Evolutionary conservation across 2,888 invertebrate species (phyloP), one percentile per base, ranked within the genome.

Genomic region (Epistrophe grossulariae): DNA sequence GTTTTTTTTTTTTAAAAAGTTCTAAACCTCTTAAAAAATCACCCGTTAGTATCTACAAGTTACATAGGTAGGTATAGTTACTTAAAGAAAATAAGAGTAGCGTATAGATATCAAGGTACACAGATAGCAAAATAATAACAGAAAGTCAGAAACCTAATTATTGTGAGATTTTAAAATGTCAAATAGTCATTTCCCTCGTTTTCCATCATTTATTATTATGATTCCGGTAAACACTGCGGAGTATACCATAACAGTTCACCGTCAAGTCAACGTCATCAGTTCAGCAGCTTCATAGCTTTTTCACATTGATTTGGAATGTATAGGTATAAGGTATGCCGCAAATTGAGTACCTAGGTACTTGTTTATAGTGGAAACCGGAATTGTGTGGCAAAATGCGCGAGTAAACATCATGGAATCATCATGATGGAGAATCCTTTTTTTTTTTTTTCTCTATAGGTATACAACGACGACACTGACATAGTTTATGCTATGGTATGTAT

Each of bases 111-210:
- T 24, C 3, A n/a, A n/a, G 24, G 24, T 24, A 24, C 3, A 24
- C 24, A 31, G 28, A 28, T 28, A 28, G 28, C 2, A 28, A 28
- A 4, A 28, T 28, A 28, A 28, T 31, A 31, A 6, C 4, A 4
- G 6, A 28, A 7, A 48, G 24, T 17, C 45, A 43, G 48, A 76
- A 43, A 71, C 59, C 59, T 71, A 76, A 76, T 84, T 84, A 76
- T 84, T 84, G 71, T 80, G 64, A 66, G 52, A 77, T 68, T 55
- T 70, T 57, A 55, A 85, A 84, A 77, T 85, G 84, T 81, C 84
- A 85, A 85, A 70, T 72, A 72, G 66, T 68, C 78, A 66, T 60
- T 78, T 66, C 13, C 43, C 24, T n/a, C 15, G 11, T 80, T 17
- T 28, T 70, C 19, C 38, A 7, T 15, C 19, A 17, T 68, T 52